Evolutionary conservation across 2,113 vertebrate genomes (phyloP).

Genomic region (Polyodon spathula): DNA sequence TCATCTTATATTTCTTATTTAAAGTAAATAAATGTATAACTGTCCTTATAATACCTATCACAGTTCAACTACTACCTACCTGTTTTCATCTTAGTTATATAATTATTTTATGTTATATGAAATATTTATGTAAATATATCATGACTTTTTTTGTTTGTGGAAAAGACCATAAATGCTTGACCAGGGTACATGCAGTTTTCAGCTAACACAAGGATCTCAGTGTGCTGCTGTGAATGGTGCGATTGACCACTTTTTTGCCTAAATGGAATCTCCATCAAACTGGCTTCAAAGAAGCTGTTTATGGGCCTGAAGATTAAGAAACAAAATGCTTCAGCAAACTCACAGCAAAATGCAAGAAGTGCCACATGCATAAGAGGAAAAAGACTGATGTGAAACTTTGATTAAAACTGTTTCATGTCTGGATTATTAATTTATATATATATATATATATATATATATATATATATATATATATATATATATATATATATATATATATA

Average conservation of each 20-base stretch:
- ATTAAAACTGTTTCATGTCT: too few relatives aligned
- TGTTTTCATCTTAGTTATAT: too few relatives aligned
- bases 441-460: too few relatives aligned
- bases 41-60: too few relatives aligned
- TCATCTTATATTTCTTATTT: too few relatives aligned
- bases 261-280: neutral
- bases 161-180: slow-evolving; percentile 4
- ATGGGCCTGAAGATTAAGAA: neutral
- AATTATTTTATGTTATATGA: too few relatives aligned
- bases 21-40: too few relatives aligned
- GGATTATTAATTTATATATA: too few relatives aligned
- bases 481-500: too few relatives aligned
- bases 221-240: slow-evolving; percentile 5
- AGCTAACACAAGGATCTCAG: slow-evolving; percentile 3
- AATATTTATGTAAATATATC: neutral
- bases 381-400: neutral
- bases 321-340: neutral
- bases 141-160: slow-evolving; percentile 5
- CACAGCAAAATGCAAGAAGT: neutral
- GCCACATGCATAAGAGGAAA: neutral
- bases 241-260: neutral
- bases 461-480: too few relatives aligned
- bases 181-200: neutral
- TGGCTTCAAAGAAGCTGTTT: neutral
- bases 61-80: too few relatives aligned